These are phyloP conservation scores for Onychomys torridus DNA, from an alignment of 2,797 vertebrate genomes.

Conservation along the genomic window DNA sequence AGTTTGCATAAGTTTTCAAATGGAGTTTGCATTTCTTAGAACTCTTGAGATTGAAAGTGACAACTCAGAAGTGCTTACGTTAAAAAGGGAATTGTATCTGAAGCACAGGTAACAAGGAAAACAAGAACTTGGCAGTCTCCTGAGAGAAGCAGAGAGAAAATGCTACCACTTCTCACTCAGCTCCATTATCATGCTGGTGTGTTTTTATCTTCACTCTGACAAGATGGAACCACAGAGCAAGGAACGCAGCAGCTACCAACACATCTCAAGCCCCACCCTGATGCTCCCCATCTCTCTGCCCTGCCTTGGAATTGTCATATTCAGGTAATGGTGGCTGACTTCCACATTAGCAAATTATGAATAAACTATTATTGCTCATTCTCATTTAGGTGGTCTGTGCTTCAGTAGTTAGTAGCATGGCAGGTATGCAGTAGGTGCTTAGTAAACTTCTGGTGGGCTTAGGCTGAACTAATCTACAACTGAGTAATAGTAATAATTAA, in stretches of 20 bases:
- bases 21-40: background rate
- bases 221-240: background rate
- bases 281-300: background rate
- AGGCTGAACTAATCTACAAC: conserved; percentile 26
- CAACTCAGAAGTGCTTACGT: background rate
- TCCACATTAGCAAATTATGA: background rate
- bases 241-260: background rate
- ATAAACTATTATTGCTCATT: background rate
- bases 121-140: background rate
- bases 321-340: background rate
- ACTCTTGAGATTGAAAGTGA: conserved; percentile 5
- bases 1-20: background rate
- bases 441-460: background rate
- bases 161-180: background rate
- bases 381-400: background rate
- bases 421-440: background rate
- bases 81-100: background rate
- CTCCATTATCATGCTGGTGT: background rate
- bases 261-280: background rate
- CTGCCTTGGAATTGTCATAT: background rate
- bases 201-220: background rate
- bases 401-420: background rate
- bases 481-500: conserved; percentile 17
- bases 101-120: background rate
- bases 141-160: background rate